Conservation (phyloP, 2,888 invertebrate species). For the Lottia scabra region DNA sequence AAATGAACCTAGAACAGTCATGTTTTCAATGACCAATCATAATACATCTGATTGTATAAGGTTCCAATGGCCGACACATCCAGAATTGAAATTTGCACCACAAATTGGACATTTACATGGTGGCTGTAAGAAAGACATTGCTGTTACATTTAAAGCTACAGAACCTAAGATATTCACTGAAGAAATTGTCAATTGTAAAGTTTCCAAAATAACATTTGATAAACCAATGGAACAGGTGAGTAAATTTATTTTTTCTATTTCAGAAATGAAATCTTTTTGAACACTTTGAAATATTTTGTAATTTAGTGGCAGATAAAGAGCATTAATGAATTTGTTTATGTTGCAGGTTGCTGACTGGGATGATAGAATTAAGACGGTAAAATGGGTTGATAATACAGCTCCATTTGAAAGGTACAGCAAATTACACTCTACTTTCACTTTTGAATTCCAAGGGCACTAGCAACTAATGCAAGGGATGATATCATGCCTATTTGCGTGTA, state of each 20-base stretch:
- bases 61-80: slow-evolving; percentile 66
- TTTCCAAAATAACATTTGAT: slow-evolving; percentile 65
- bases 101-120: slow-evolving; percentile 67
- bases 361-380: slow-evolving; percentile 66
- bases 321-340: not conserved
- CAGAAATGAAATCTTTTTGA: too few relatives aligned
- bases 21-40: slow-evolving; percentile 67
- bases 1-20: slow-evolving; percentile 61
- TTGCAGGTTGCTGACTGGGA: slow-evolving; percentile 67
- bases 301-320: not conserved
- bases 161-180: slow-evolving; percentile 64
- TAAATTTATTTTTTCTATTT: too few relatives aligned
- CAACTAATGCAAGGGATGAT: too few relatives aligned
- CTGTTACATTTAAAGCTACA: slow-evolving; percentile 72
- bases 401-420: slow-evolving; percentile 7
- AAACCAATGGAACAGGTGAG: slow-evolving; percentile 55
- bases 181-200: slow-evolving; percentile 55
- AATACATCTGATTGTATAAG: slow-evolving; percentile 61
- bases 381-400: slow-evolving; percentile 63
- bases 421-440: too few relatives aligned
- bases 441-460: too few relatives aligned
- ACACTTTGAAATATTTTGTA: too few relatives aligned
- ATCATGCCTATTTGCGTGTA: too few relatives aligned
- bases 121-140: slow-evolving; percentile 71
- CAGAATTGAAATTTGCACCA: slow-evolving; percentile 72